Base-by-base conservation (phyloP, 1,140 invertebrate genomes). In the Neuroterus valhalla region DNA sequence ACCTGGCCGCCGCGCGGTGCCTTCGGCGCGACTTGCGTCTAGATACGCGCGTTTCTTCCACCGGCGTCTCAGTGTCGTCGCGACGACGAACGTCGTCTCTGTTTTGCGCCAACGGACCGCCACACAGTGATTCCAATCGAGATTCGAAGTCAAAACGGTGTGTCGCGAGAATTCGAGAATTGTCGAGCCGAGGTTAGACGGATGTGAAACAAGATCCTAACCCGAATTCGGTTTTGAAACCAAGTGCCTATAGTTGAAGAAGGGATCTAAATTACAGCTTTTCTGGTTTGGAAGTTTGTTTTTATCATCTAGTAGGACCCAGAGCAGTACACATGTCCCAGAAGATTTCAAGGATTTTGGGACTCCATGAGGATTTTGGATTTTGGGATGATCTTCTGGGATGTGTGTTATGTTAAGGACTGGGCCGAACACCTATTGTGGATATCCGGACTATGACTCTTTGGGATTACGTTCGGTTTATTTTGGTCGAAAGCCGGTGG, bases 1-100 rank as follows among this genome's bases (percentile, higher is more conserved):
- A 90, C 89, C 89, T 89, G 89, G 88, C 85, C 84, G 79, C 81
- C 80, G 78, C 76, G 81, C 83, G 82, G 79, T 84, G 81, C 81
- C 77, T 78, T 72, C 82, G 80, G 77, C 84, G 80, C 82, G 83
- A 82, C 79, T 74, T 70, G 77, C 77, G 75, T 87, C 81, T 81
- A 82, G 84, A 86, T 84, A 84, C 81, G 83, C 85, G 85, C 85
- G 82, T 74, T 75, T 79, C 82, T 80, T 84, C 82, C 82, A 83
- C 85, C 86, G 84, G 89, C 87, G 85, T 89, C 87, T 90, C 89
- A 90, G 88, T 90, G 86, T 88, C 88, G 89, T 89, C 84, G 89
- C 87, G 89, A 88, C 89, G 88, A 88, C 79, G 84, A 85, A 85
- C 86, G 87, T 87, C 85, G 86, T 80, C 78, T 82, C 50, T 78